Conservation (phyloP, 2,888 invertebrate species). For the Phortica okadai region DNA sequence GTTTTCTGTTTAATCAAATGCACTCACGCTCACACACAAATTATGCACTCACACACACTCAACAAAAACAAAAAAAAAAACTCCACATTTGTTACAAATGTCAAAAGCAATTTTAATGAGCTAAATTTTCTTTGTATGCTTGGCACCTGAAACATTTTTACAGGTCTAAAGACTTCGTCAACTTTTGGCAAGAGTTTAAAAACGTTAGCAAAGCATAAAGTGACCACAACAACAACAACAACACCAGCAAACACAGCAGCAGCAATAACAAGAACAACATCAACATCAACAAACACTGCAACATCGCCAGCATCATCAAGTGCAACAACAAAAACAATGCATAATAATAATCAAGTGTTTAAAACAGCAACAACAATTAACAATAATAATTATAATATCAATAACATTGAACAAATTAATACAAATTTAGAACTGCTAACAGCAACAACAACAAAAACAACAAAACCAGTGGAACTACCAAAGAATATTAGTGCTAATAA, state of each 20-base stretch:
- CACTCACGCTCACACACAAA: not conserved
- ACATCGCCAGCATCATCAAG: conserved; percentile 45
- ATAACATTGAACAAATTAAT: conserved; percentile 44
- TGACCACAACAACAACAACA: conserved; percentile 47
- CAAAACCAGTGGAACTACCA: conserved; percentile 77
- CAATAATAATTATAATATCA: conserved; percentile 42
- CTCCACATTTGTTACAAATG: too few species aligned
- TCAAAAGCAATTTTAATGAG: not conserved
- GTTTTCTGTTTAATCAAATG: too few species aligned
- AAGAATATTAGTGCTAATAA: conserved; percentile 76
- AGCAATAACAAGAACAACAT: conserved; percentile 55
- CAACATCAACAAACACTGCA: conserved; percentile 56
- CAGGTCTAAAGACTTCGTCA: conserved; percentile 71
- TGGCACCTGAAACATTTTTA: conserved; percentile 11
- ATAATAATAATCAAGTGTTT: conserved; percentile 57
- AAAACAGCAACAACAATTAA: conserved; percentile 64
- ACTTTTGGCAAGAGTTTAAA: conserved; percentile 74
- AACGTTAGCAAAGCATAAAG: conserved; percentile 52
- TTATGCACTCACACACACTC: not conserved
- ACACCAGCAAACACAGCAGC: conserved; percentile 33
- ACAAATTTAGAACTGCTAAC: conserved; percentile 21
- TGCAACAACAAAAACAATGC: conserved; percentile 50
- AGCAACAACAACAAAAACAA: conserved; percentile 56
- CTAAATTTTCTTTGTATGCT: not conserved
- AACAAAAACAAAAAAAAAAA: not conserved